These are phyloP conservation scores for Idris sp. DNA, from an alignment of 1,140 invertebrate genomes.

Conservation along the genomic window DNA sequence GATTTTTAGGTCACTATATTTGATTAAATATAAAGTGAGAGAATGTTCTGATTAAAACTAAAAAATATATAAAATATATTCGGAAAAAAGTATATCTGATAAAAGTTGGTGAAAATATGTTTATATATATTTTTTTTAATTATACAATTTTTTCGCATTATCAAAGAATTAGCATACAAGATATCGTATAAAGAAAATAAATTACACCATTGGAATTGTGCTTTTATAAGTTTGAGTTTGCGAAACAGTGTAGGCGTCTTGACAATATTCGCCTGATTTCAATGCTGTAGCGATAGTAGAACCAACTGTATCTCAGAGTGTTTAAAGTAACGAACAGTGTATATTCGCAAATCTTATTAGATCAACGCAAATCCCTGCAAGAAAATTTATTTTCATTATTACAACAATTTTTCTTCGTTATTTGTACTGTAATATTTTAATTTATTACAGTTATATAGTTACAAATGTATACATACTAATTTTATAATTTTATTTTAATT, in stretches of 20 bases:
- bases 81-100: conserved; percentile 9
- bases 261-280: conserved; percentile 39
- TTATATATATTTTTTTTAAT: no score
- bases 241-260: conserved; percentile 46
- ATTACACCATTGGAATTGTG: conserved; percentile 37
- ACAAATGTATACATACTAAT: conserved; percentile 6
- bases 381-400: no score
- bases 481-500: no score
- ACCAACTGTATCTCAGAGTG: conserved; percentile 17
- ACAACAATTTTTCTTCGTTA: no score
- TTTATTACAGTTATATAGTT: no score
- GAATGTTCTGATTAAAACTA: neutral
- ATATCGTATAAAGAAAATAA: conserved; percentile 35
- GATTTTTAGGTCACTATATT: neutral
- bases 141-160: conserved; percentile 43
- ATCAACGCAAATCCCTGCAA: no score
- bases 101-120: conserved; percentile 39
- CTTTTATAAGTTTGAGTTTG: conserved; percentile 47
- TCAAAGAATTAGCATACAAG: conserved; percentile 32
- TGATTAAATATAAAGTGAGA: neutral
- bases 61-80: neutral
- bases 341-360: conserved; percentile 15
- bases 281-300: conserved; percentile 23
- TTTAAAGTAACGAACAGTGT: conserved; percentile 7
- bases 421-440: no score